Conservation (phyloP, 2,888 invertebrate species). For the Piscicola geometra region DNA sequence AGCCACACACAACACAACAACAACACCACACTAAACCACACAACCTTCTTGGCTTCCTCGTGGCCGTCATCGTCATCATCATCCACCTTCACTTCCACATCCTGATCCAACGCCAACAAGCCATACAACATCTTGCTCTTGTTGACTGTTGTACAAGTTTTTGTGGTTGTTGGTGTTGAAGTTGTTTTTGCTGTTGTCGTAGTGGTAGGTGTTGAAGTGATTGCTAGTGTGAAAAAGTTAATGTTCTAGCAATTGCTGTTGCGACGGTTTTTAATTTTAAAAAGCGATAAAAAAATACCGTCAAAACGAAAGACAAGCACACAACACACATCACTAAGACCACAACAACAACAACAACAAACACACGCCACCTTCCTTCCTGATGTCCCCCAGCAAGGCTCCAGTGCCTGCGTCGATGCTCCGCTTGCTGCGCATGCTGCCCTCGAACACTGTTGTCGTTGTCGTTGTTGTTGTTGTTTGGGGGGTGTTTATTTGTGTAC, state of each 20-base stretch:
- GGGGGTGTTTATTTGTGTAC: no score
- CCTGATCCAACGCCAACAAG: background rate
- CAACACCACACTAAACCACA: background rate
- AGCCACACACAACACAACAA: no score
- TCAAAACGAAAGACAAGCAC: no score
- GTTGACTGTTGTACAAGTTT: background rate
- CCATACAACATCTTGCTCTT: conserved; percentile 14
- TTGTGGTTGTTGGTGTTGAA: no score
- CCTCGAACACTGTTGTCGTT: conserved; percentile 10
- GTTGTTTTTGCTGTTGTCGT: no score
- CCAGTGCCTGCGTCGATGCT: conserved; percentile 9
- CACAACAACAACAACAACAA: no score
- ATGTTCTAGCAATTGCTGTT: no score
- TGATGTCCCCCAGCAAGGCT: conserved; percentile 14
- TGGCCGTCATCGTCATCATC: background rate
- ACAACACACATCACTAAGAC: no score
- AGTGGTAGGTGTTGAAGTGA: no score
- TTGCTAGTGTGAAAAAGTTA: no score
- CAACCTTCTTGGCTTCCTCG: conserved; percentile 1
- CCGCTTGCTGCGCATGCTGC: background rate
- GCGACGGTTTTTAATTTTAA: no score
- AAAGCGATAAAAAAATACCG: no score
- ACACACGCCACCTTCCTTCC: conserved; percentile 10
- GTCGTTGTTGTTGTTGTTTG: background rate
- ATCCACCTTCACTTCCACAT: conserved; percentile 12